Evolutionary conservation across 2,797 vertebrate species (phyloP).

Genomic region (Periparus ater): DNA sequence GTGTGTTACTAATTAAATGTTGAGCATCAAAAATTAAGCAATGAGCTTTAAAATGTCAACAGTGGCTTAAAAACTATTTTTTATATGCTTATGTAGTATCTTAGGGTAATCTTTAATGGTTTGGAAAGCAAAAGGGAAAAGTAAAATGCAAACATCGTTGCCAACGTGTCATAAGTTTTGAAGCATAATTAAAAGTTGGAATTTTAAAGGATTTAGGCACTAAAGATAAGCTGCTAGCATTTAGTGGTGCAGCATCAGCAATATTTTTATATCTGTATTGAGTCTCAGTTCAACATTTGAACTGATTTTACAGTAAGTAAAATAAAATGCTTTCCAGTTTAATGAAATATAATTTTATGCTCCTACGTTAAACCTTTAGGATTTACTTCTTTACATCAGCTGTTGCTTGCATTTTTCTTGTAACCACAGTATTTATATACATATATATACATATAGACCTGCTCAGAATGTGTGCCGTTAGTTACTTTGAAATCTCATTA

Average conservation of each 20-base stretch:
- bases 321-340: not conserved
- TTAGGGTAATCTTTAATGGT: not conserved
- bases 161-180: not conserved
- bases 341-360: not conserved
- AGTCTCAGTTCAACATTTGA: not conserved
- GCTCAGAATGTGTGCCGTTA: not conserved
- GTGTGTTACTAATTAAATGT: not conserved
- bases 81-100: not conserved
- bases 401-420: not conserved
- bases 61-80: not conserved
- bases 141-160: not conserved
- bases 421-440: not conserved
- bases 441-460: not conserved
- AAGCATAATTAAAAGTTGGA: not conserved
- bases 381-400: not conserved
- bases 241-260: not conserved
- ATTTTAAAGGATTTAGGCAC: not conserved
- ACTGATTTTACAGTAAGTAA: not conserved
- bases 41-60: not conserved
- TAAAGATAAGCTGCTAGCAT: not conserved
- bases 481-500: not conserved
- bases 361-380: not conserved
- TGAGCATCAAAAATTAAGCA: not conserved
- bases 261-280: not conserved
- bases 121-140: not conserved